A percentile compares a stretch with the other conserved stretches of the same genome.
Conservation (phyloP, 2,113 vertebrate species). For the Phrynosoma blainvillii region DNA sequence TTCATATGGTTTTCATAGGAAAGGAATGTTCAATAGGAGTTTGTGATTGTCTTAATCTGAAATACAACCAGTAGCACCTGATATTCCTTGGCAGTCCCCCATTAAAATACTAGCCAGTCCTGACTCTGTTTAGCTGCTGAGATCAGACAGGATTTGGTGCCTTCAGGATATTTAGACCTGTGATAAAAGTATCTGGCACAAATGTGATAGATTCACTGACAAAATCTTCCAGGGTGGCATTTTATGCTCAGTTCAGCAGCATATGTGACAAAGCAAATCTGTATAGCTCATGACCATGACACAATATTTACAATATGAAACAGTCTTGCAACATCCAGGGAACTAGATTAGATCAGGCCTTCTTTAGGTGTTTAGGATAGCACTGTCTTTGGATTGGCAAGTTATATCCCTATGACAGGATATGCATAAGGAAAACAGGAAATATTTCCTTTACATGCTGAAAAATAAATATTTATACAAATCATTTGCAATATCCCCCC, state of each 20-base stretch:
- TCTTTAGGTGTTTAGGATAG: neutral
- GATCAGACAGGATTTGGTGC: too few species aligned
- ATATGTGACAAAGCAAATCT: neutral
- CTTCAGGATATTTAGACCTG: neutral
- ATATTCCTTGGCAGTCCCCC: too few species aligned
- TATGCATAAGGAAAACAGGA: slow-evolving; percentile 27
- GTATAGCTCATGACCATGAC: too few species aligned
- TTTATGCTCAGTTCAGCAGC: neutral
- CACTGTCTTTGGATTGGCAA: neutral
- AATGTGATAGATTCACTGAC: neutral
- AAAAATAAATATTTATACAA: slow-evolving; percentile 33
- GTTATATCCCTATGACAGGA: neutral
- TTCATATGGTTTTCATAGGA: too few species aligned
- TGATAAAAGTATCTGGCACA: neutral
- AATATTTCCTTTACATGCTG: slow-evolving; percentile 20
- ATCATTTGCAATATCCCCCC: neutral
- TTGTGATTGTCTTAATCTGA: too few species aligned
- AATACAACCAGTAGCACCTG: too few species aligned
- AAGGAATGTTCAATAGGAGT: too few species aligned
- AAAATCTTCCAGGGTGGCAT: neutral
- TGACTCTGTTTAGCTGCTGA: too few species aligned
- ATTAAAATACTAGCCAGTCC: too few species aligned
- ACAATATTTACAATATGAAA: neutral
- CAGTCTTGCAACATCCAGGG: neutral
- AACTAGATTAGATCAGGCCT: neutral